phyloP scores from a whole-genome alignment of 2,888 invertebrate species.

The Trachelus tabidus region DNA sequence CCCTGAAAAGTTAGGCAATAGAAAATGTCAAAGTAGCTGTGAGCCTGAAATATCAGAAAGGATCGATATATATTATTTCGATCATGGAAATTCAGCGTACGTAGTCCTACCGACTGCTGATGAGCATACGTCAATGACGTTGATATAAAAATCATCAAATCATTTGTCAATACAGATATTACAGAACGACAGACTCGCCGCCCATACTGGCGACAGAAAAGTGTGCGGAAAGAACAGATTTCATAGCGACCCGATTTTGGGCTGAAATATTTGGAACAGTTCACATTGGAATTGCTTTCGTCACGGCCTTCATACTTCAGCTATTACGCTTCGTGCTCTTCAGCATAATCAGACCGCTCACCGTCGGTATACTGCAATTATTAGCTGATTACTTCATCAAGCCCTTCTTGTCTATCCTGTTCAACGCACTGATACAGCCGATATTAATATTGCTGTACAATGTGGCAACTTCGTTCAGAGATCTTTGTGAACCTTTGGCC shows the following conservation, averaged over 20 bases:
- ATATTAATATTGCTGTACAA: slow-evolving; percentile 74
- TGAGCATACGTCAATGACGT: not conserved
- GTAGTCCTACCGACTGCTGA: slow-evolving; percentile 30
- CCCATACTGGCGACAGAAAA: slow-evolving; percentile 71
- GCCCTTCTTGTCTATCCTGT: slow-evolving; percentile 73
- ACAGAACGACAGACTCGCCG: slow-evolving; percentile 74
- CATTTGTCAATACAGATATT: slow-evolving; percentile 65
- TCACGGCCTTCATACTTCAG: slow-evolving; percentile 73
- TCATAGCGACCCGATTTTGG: slow-evolving; percentile 74
- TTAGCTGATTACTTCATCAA: slow-evolving; percentile 76
- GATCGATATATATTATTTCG: slow-evolving; percentile 77
- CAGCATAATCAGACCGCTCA: slow-evolving; percentile 71
- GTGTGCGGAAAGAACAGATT: slow-evolving; percentile 71
- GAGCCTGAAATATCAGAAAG: slow-evolving; percentile 51
- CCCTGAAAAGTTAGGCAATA: slow-evolving; percentile 12
- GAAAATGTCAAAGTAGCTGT: slow-evolving; percentile 11
- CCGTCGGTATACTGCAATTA: slow-evolving; percentile 73
- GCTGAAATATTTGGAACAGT: slow-evolving; percentile 75
- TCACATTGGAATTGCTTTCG: slow-evolving; percentile 72
- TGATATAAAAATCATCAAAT: not conserved
- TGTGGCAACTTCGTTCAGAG: slow-evolving; percentile 71
- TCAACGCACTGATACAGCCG: slow-evolving; percentile 77
- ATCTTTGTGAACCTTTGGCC: slow-evolving; percentile 73
- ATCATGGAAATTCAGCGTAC: slow-evolving; percentile 74
- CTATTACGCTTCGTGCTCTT: slow-evolving; percentile 71